Conservation (phyloP, 2,113 vertebrate species). For the Gorsachius goisagi region DNA sequence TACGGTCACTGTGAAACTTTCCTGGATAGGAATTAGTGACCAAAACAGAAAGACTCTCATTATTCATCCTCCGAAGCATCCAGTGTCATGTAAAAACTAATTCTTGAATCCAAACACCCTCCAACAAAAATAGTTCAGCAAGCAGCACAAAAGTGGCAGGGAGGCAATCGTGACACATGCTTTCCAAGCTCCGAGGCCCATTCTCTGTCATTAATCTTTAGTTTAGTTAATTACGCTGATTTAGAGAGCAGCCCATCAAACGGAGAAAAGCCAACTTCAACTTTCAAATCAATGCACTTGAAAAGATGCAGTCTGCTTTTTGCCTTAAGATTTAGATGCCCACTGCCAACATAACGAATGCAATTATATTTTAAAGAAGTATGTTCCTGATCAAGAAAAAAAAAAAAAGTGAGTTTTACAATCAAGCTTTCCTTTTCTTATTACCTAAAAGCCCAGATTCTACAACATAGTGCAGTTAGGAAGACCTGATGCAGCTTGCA, state of each 20-base stretch:
- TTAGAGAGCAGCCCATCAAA: not conserved
- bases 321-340: not conserved
- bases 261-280: not conserved
- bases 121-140: not conserved
- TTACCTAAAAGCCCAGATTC: conserved; percentile 69
- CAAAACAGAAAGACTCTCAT: not conserved
- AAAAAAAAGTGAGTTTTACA: not conserved
- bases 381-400: not conserved
- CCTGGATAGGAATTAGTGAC: not conserved
- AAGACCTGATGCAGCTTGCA: conserved; percentile 53
- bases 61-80: not conserved
- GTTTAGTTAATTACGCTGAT: not conserved
- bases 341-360: not conserved
- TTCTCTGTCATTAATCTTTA: not conserved
- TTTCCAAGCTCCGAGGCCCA: not conserved
- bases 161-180: not conserved
- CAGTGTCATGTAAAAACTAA: not conserved
- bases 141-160: too few relatives aligned
- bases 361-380: not conserved
- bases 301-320: not conserved
- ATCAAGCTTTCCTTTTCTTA: not conserved
- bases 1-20: not conserved
- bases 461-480: conserved; percentile 55
- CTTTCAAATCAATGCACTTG: not conserved
- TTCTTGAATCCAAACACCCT: not conserved